Evolutionary conservation across 2,113 vertebrate species (phyloP).

Genomic region (Saguinus midas): DNA sequence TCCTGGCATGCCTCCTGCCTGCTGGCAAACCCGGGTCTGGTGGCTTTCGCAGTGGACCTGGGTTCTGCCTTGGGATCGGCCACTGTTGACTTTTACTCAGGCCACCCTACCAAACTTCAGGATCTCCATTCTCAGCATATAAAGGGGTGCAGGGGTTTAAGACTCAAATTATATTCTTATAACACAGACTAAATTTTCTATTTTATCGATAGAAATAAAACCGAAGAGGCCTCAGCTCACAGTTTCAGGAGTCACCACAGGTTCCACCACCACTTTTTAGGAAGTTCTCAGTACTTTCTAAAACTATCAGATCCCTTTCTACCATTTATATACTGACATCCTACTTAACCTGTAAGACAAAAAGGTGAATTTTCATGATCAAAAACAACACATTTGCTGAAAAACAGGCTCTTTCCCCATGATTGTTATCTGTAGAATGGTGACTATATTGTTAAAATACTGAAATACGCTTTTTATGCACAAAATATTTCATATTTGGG

Average conservation of each 20-base stretch:
- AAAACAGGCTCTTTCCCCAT: not conserved
- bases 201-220: not conserved
- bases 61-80: not conserved
- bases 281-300: not conserved
- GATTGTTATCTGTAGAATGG: not conserved
- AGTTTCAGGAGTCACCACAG: not conserved
- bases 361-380: not conserved
- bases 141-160: not conserved
- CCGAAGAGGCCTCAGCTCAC: not conserved
- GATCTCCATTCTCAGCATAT: not conserved
- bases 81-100: not conserved
- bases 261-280: no score
- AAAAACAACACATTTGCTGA: conserved; percentile 1
- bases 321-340: not conserved
- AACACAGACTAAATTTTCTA: not conserved
- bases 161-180: not conserved
- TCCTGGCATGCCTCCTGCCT: no score
- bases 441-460: not conserved
- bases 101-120: not conserved
- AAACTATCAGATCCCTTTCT: not conserved
- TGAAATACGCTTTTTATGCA: not conserved
- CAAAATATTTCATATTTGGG: not conserved
- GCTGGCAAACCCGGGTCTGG: not conserved
- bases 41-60: not conserved
- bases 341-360: not conserved